Evolutionary conservation across 2,888 invertebrate species (phyloP).

Genomic region (Chrysolina oricalcia): DNA sequence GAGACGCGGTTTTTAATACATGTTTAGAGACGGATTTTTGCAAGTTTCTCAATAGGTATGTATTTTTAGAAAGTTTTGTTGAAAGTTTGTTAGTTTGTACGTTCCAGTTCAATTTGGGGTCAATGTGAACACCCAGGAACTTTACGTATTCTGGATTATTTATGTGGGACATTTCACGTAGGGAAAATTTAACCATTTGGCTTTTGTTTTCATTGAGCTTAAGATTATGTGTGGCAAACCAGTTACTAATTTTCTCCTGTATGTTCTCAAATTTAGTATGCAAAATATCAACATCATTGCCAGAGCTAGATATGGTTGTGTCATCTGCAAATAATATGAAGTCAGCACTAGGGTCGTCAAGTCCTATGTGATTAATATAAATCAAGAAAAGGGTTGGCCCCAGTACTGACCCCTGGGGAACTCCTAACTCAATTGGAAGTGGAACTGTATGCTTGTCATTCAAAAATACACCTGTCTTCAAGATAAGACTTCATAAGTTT

Average conservation of each 20-base stretch:
- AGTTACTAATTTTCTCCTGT: neutral
- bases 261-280: constrained; percentile 9
- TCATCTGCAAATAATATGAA: constrained; percentile 16
- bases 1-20: too few relatives aligned
- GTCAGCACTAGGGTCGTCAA: constrained; percentile 18
- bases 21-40: constrained; percentile 16
- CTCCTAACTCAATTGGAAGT: constrained; percentile 14
- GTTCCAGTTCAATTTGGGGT: constrained; percentile 1
- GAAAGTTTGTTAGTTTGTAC: constrained; percentile 20
- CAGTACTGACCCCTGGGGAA: neutral
- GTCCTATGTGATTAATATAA: constrained; percentile 16
- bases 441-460: constrained; percentile 7
- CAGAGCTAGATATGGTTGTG: constrained; percentile 16
- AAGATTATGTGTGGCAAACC: constrained; percentile 22
- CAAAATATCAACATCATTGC: constrained; percentile 18
- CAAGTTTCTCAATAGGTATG: constrained; percentile 26
- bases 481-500: constrained; percentile 17
- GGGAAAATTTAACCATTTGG: constrained; percentile 18
- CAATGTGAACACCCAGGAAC: neutral
- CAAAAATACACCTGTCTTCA: neutral
- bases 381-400: constrained; percentile 20
- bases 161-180: constrained; percentile 16
- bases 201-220: constrained; percentile 21
- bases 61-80: constrained; percentile 20
- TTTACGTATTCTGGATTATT: constrained; percentile 16